These are phyloP conservation scores for Trachelus stipa DNA, from an alignment of 2,888 invertebrate species.

Conservation along the genomic window DNA sequence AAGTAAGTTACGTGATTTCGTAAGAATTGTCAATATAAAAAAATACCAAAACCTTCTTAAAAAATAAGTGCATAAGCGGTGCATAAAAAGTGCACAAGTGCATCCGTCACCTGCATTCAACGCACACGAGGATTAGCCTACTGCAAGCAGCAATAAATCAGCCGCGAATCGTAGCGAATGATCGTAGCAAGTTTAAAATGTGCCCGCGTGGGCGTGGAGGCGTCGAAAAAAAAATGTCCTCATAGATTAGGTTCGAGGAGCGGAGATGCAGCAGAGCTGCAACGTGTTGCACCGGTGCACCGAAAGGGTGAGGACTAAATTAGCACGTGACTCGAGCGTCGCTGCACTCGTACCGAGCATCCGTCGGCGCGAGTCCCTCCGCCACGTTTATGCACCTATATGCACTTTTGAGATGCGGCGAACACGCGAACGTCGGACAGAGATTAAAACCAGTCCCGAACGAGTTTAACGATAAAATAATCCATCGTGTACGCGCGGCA, in stretches of 20 bases:
- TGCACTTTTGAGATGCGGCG: background rate
- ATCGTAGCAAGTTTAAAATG: slow-evolving; percentile 22
- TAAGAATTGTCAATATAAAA: background rate
- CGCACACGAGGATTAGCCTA: slow-evolving; percentile 6
- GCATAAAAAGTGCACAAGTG: background rate
- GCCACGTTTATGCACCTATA: background rate
- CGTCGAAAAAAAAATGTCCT: background rate
- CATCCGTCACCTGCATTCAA: background rate
- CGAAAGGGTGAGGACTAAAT: background rate
- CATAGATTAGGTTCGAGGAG: background rate
- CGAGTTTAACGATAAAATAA: background rate
- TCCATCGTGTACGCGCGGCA: background rate
- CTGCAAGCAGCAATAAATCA: slow-evolving; percentile 37
- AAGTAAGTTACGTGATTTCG: too few relatives aligned
- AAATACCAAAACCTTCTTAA: background rate
- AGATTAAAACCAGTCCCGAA: background rate
- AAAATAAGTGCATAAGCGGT: background rate
- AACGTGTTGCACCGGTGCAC: background rate
- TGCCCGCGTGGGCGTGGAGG: background rate
- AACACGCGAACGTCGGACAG: background rate
- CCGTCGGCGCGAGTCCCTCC: background rate
- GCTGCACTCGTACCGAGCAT: background rate
- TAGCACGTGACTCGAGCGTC: background rate
- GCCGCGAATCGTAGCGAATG: slow-evolving; percentile 37
- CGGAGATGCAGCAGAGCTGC: background rate